Evolutionary conservation across 2,113 vertebrate genomes (phyloP), one percentile per base, ranked within the genome.

Genomic region (Chaenogobius annularis): DNA sequence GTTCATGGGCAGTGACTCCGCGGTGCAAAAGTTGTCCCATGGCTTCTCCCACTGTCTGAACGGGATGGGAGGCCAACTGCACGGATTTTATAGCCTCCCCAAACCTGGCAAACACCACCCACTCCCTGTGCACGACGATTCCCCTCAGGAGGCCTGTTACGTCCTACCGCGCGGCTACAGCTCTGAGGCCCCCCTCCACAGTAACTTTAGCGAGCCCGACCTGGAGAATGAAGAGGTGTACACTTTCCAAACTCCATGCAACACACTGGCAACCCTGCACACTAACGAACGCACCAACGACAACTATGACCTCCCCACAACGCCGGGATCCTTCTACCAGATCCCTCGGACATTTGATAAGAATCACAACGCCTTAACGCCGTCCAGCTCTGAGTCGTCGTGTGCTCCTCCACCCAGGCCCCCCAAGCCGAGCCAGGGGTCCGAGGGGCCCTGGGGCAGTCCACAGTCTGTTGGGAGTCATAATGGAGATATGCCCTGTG

Each of bases 261-360:
- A 96, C 74, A 79, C 96, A 55, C 93, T 96, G 9, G 96, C 96
- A 83, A 71, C 80, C 48, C 50, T 75, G 78, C 95, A 95, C 31
- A 70, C 66, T 59, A 86, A 78, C 5, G 91, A 88, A 19, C 88
- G 90, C 0, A 66, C 94, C 5, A 89, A 93, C 0, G 98, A 99
- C 90, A 96, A 97, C 71, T 95, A 96, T 0, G 96, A 98, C 15
- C 81, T 95, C 44, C 96, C 96, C 0, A 90, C 92, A 19, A 91
- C 96, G 5, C 95, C 97, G 0, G 91, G 94, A 23, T 98, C 96
- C 0, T 78, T 96, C 88, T 98, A 99, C 88, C 97, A 99, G 94
- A 96, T 95, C 77, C 97, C 98, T 9, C 92, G 96, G 86, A 95
- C 96, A 20, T 94, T 99, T 83, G 98, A 99, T 90, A 97, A 95